These are phyloP conservation scores for Phoenicopterus ruber DNA, from an alignment of 2,113 vertebrate genomes.

Conservation along the genomic window DNA sequence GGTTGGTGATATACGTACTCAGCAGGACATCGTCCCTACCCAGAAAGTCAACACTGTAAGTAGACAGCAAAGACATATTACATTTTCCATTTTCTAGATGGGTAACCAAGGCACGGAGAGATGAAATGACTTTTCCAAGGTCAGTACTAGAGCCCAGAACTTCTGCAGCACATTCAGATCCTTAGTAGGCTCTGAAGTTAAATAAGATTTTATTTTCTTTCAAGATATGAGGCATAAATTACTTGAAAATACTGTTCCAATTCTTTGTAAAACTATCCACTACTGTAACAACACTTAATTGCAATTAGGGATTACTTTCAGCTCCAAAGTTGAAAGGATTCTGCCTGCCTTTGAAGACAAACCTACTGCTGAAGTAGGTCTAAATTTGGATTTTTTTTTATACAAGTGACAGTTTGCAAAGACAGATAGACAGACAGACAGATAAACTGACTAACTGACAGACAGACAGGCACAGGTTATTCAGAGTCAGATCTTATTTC, in stretches of 20 bases:
- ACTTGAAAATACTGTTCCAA: not conserved
- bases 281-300: not conserved
- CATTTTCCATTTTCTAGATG: not conserved
- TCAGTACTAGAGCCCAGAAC: not conserved
- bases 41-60: not conserved
- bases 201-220: not conserved
- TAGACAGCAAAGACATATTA: not conserved
- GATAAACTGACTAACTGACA: not conserved
- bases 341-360: not conserved
- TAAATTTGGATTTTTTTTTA: not conserved
- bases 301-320: not conserved
- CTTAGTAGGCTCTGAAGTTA: not conserved
- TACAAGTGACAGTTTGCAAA: not conserved
- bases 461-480: not conserved
- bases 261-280: not conserved
- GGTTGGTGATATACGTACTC: not conserved
- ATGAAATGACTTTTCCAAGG: not conserved
- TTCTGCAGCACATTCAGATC: not conserved
- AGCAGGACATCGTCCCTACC: not conserved
- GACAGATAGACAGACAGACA: not conserved
- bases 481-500: not conserved
- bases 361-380: not conserved
- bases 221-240: not conserved
- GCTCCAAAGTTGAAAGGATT: not conserved
- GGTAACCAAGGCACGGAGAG: not conserved